These are phyloP conservation scores for Eupithecia centaureata DNA, from an alignment of 2,888 invertebrate species.

Conservation along the genomic window DNA sequence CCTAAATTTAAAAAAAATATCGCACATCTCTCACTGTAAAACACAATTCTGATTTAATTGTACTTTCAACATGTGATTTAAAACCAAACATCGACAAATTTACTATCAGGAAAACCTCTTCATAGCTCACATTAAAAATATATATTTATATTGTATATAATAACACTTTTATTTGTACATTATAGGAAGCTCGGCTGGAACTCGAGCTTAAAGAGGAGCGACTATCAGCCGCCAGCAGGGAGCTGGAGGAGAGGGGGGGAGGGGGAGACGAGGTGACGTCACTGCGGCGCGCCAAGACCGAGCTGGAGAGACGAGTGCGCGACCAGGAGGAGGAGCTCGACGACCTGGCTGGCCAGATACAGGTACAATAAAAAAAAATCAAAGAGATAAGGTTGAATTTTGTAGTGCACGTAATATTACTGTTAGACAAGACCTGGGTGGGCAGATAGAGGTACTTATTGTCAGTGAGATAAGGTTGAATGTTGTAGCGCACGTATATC, in stretches of 20 bases:
- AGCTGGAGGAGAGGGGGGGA: conserved; percentile 93
- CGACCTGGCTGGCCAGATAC: conserved; percentile 96
- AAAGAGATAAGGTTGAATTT: conserved; percentile 1
- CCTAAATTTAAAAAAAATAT: no score
- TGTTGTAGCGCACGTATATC: no score
- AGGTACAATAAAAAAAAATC: conserved; percentile 59
- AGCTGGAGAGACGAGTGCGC: conserved; percentile 92
- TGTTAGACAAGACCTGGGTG: no score
- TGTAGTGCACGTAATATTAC: no score
- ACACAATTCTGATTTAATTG: not conserved
- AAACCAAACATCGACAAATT: not conserved
- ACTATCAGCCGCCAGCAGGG: conserved; percentile 89
- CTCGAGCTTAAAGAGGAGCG: conserved; percentile 95
- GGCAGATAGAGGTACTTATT: no score
- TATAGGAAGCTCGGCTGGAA: conserved; percentile 92
- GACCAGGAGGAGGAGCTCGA: conserved; percentile 98
- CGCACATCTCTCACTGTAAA: not conserved
- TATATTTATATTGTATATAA: not conserved
- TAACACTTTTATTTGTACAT: conserved; percentile 5
- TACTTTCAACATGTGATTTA: not conserved
- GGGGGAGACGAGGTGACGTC: conserved; percentile 94
- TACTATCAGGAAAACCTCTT: not conserved
- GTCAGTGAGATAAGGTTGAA: no score
- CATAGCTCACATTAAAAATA: conserved; percentile 1
- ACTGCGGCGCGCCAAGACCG: conserved; percentile 92